Evolutionary conservation across 2,113 vertebrate genomes (phyloP), one percentile per base, ranked within the genome.

Genomic region (Orthonyx spaldingii): DNA sequence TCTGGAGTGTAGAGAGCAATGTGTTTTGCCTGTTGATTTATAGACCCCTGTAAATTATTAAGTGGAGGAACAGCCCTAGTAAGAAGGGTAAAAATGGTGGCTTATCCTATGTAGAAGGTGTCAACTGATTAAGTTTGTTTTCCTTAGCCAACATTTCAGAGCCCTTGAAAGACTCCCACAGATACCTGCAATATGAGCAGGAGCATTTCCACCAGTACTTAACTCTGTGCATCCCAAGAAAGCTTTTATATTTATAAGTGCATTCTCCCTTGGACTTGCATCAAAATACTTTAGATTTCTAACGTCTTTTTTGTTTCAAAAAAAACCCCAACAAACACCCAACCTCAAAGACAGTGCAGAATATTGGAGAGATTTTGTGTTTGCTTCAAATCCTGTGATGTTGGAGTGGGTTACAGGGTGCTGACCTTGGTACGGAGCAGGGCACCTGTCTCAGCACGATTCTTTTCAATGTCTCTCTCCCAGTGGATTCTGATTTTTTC

Each of bases 401-500:
- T 32, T 72, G 47, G 41, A 46, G 79, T 49, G 35, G 37, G 33
- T 59, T 81, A 64, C 35, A 59, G 65, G 68, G 47, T 24, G 46
- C 97, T 96, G 94, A 99, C 99, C 98, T 99, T 98, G 83, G 96
- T 95, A 87, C 99, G 99, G 89, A 98, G 97, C 94, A 98, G 97
- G 84, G 97, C 97, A 87, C 98, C 98, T 3, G 98, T 97, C 90
- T 99, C 98, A 7, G 96, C 96, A 19, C 98, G 97, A 84, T 98
- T 99, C 97, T 98, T 98, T 95, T 99, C 99, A 5, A 98, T 98
- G 59, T 98, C 98, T 96, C 97, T 99, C 96, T 99, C 99, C 99
- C 99, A 99, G 94, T 99, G 99, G 95, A 98, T 98, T 95, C 98
- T 96, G 91, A 99, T 99, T 55, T 98, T 98, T 95, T 98, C 98